These are phyloP conservation scores for Rhingia campestris DNA, from an alignment of 2,888 invertebrate genomes.

Conservation along the genomic window DNA sequence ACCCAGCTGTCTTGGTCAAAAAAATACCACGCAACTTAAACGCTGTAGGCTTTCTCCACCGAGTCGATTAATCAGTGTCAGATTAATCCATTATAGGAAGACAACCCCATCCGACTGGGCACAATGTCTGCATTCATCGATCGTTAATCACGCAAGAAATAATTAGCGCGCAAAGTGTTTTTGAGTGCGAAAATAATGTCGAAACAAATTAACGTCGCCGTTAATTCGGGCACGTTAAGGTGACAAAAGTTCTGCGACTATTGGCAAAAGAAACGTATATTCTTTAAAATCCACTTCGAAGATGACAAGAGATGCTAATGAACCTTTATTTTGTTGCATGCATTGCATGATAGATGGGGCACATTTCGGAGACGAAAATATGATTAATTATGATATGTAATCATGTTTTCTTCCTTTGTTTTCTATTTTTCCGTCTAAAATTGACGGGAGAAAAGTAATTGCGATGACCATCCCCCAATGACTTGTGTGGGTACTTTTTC, in stretches of 20 bases:
- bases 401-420: slow-evolving; percentile 17
- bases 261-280: slow-evolving; percentile 14
- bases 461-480: slow-evolving; percentile 3
- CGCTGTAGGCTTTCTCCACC: slow-evolving; percentile 12
- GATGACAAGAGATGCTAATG: slow-evolving; percentile 23
- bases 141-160: slow-evolving; percentile 50
- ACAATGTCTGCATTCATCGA: slow-evolving; percentile 22
- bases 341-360: slow-evolving; percentile 29
- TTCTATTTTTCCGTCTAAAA: slow-evolving; percentile 27
- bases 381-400: slow-evolving; percentile 45
- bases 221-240: slow-evolving; percentile 15
- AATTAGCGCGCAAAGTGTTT: slow-evolving; percentile 48
- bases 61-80: slow-evolving; percentile 40
- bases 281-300: slow-evolving; percentile 12
- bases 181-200: slow-evolving; percentile 39
- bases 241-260: slow-evolving; percentile 20
- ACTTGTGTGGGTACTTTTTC: not conserved
- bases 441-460: slow-evolving; percentile 8
- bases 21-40: not conserved
- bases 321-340: slow-evolving; percentile 41
- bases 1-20: not conserved
- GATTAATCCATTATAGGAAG: slow-evolving; percentile 39
- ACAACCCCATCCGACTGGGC: not conserved
- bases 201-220: slow-evolving; percentile 37
- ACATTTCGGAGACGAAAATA: slow-evolving; percentile 24